These are phyloP conservation scores for Riparia riparia DNA, from an alignment of 2,113 vertebrate species.

Conservation along the genomic window DNA sequence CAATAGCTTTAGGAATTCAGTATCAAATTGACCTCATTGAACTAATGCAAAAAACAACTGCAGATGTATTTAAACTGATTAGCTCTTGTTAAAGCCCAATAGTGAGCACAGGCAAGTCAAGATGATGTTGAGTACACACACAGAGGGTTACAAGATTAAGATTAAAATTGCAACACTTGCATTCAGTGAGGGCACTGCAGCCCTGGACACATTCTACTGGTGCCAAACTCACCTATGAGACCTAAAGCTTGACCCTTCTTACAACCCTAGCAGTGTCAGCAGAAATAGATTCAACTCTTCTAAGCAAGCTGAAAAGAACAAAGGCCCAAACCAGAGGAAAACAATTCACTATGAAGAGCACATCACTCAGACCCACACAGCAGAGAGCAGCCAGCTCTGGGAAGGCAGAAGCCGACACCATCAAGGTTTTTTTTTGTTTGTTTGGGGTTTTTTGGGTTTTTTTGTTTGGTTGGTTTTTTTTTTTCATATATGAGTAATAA, in stretches of 20 bases:
- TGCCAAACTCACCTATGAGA: not conserved
- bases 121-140: not conserved
- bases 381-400: not conserved
- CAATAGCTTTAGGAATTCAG: not conserved
- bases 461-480: too few relatives aligned
- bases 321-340: not conserved
- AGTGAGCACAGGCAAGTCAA: not conserved
- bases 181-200: not conserved
- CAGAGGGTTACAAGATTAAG: not conserved
- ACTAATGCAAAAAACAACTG: not conserved
- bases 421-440: not conserved
- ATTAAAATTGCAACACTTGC: not conserved
- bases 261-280: not conserved
- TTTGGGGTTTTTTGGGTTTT: too few relatives aligned
- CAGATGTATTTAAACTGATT: not conserved
- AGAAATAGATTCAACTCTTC: not conserved
- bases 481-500: not conserved
- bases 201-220: not conserved
- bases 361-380: accelerated
- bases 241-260: not conserved
- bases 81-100: not conserved
- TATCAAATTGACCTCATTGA: slow-evolving; percentile 14
- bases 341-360: accelerated
- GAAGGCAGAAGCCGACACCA: not conserved
- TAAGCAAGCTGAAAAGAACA: not conserved